phyloP scores from a whole-genome alignment of 2,888 invertebrate species.

The Ernsta delagoae region DNA sequence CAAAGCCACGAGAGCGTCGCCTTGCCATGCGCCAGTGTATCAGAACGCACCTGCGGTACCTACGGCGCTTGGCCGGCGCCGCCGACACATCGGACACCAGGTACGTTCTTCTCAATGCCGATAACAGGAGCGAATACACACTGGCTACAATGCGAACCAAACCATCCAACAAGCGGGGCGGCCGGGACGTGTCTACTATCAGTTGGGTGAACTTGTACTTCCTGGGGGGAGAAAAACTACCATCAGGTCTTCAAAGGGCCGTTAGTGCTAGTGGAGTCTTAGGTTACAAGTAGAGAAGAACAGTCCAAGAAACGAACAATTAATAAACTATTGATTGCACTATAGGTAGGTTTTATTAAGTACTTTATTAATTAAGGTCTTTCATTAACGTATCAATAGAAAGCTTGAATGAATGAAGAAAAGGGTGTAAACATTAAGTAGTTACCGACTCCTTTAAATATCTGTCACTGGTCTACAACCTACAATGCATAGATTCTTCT shows the following conservation, averaged over 20 bases:
- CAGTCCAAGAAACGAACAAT: too few relatives aligned
- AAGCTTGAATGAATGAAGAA: too few relatives aligned
- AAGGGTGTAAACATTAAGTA: too few relatives aligned
- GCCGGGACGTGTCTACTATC: slow-evolving; percentile 57
- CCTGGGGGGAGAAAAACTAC: slow-evolving; percentile 62
- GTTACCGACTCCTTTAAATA: too few relatives aligned
- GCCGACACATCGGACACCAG: slow-evolving; percentile 47
- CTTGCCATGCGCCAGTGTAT: slow-evolving; percentile 2
- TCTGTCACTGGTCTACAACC: too few relatives aligned
- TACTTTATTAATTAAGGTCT: too few relatives aligned
- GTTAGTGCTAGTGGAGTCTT: background rate
- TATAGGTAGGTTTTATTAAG: too few relatives aligned
- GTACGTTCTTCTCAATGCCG: slow-evolving; percentile 52
- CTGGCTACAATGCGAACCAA: slow-evolving; percentile 71
- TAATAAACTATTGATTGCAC: too few relatives aligned
- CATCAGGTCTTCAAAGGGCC: background rate
- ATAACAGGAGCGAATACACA: slow-evolving; percentile 58
- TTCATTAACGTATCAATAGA: too few relatives aligned
- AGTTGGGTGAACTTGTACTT: slow-evolving; percentile 73
- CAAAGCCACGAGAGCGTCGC: slow-evolving; percentile 8
- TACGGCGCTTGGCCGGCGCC: slow-evolving; percentile 53
- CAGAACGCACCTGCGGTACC: slow-evolving; percentile 62
- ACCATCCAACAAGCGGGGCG: slow-evolving; percentile 54
- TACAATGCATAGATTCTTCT: too few relatives aligned
- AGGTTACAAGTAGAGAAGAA: too few relatives aligned